These are phyloP conservation scores for Drosophila melanocephala DNA, from an alignment of 2,888 invertebrate species.

Conservation along the genomic window DNA sequence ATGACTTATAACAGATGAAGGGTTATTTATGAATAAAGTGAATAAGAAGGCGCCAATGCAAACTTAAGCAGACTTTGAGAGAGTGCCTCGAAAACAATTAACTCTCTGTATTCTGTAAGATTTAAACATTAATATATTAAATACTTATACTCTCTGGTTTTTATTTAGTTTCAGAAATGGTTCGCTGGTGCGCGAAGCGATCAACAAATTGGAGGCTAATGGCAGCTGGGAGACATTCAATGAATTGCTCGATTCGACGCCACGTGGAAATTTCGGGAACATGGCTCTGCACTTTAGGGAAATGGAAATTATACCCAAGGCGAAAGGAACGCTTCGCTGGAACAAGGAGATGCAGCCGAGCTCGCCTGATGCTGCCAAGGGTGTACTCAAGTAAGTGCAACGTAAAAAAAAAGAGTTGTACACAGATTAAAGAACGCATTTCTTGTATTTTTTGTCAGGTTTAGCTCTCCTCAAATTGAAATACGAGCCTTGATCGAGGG, in stretches of 20 bases:
- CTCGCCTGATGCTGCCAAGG: conserved; percentile 76
- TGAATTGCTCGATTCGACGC: conserved; percentile 92
- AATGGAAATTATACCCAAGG: conserved; percentile 89
- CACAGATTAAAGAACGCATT: neutral
- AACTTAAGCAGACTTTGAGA: too few relatives aligned
- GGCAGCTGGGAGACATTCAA: conserved; percentile 94
- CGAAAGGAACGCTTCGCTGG: conserved; percentile 89
- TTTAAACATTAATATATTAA: neutral
- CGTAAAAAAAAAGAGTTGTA: neutral
- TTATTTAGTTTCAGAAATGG: conserved; percentile 93
- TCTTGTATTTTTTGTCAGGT: conserved; percentile 59
- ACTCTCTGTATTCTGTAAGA: too few relatives aligned
- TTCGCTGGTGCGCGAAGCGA: conserved; percentile 93
- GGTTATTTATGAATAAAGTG: too few relatives aligned
- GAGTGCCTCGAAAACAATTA: too few relatives aligned
- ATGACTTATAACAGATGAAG: too few relatives aligned
- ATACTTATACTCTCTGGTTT: neutral
- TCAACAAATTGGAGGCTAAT: conserved; percentile 91
- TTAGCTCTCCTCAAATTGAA: conserved; percentile 89
- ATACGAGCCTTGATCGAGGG: conserved; percentile 96
- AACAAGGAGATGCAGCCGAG: conserved; percentile 87
- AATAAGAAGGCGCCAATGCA: too few relatives aligned
- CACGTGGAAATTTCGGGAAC: conserved; percentile 96
- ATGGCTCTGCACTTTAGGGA: conserved; percentile 87
- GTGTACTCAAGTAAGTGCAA: conserved; percentile 78